These are phyloP conservation scores for Typhlomys cinereus DNA, from an alignment of 2,113 vertebrate species.

Conservation along the genomic window DNA sequence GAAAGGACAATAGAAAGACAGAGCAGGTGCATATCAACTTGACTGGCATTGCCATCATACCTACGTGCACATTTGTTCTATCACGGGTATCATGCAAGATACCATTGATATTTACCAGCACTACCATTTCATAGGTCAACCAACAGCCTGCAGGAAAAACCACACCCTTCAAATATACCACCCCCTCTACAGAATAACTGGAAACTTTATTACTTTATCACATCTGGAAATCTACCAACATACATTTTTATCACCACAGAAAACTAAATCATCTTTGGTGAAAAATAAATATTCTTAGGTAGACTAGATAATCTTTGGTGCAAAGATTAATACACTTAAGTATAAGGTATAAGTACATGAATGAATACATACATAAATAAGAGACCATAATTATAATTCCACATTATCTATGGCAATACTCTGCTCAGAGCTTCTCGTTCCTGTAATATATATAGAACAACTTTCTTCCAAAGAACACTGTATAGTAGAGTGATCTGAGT, in stretches of 20 bases:
- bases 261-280: neutral
- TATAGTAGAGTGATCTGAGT: neutral
- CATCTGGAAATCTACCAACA: neutral
- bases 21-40: neutral
- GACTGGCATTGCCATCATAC: neutral
- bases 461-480: neutral
- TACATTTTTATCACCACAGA: neutral
- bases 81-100: neutral
- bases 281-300: constrained; percentile 16
- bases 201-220: neutral
- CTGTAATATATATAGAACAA: neutral
- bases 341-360: neutral
- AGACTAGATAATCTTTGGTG: no score
- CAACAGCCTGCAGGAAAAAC: neutral
- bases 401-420: neutral
- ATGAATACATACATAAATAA: neutral
- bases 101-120: neutral
- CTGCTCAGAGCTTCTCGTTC: neutral
- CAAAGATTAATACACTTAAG: no score
- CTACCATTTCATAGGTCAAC: neutral
- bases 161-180: neutral
- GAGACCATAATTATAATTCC: neutral
- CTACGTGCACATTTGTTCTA: neutral
- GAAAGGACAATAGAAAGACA: neutral
- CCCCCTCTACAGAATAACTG: neutral